phyloP scores from a whole-genome alignment of 2,888 invertebrate genomes.

The Hydrotaea cyrtoneurina region DNA sequence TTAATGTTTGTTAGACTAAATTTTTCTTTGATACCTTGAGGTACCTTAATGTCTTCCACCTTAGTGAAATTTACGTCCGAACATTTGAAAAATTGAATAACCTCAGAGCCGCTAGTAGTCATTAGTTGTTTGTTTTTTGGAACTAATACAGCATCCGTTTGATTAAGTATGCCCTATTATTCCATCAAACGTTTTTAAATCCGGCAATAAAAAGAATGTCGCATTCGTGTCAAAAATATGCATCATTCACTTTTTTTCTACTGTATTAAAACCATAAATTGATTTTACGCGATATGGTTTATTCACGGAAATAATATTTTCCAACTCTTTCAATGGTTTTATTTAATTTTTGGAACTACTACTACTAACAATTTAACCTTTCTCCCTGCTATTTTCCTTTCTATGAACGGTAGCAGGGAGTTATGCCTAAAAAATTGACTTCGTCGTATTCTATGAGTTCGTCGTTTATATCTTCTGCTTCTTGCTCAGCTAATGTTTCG shows the following conservation, averaged over 20 bases:
- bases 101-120: constrained; percentile 38
- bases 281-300: constrained; percentile 42
- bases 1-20: constrained; percentile 26
- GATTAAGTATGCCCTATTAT: constrained; percentile 51
- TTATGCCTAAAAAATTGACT: constrained; percentile 62
- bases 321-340: constrained; percentile 43
- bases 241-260: constrained; percentile 41
- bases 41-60: constrained; percentile 12
- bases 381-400: constrained; percentile 50
- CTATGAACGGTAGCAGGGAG: constrained; percentile 55
- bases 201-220: constrained; percentile 52
- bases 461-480: constrained; percentile 13
- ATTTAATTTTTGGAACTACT: constrained; percentile 65
- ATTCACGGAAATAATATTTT: constrained; percentile 28
- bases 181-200: constrained; percentile 44
- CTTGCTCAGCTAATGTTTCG: constrained; percentile 4
- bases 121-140: constrained; percentile 33
- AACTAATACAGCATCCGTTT: constrained; percentile 33
- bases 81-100: constrained; percentile 45
- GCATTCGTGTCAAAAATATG: constrained; percentile 51
- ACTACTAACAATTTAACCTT: constrained; percentile 47
- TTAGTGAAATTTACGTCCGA: constrained; percentile 35
- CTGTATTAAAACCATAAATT: constrained; percentile 47
- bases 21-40: neutral
- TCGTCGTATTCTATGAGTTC: constrained; percentile 11